Conservation (phyloP, 2,113 vertebrate species). For the Hipposideros armiger region DNA sequence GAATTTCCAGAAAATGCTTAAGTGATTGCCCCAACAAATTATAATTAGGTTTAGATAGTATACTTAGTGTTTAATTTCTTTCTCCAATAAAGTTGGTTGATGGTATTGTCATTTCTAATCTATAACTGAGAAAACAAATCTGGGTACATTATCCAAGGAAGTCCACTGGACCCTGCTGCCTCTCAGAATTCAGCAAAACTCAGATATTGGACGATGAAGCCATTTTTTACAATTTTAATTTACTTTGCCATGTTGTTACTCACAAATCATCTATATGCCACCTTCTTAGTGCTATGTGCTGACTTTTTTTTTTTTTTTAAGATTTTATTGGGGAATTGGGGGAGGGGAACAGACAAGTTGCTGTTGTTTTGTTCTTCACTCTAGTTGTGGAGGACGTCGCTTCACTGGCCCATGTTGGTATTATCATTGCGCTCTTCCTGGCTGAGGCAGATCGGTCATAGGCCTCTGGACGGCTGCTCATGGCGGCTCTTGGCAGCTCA, state of each 20-base stretch:
- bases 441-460: too few species aligned
- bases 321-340: too few species aligned
- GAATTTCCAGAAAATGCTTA: not conserved
- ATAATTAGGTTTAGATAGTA: not conserved
- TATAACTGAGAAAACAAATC: not conserved
- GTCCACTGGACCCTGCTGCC: not conserved
- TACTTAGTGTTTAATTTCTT: slow-evolving; percentile 8
- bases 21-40: not conserved
- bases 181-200: not conserved
- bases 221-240: slow-evolving; percentile 59
- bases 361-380: too few species aligned
- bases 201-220: not conserved
- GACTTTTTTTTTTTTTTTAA: not conserved
- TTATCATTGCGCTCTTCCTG: too few species aligned
- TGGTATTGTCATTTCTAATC: not conserved
- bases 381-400: too few species aligned
- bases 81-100: not conserved
- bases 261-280: slow-evolving; percentile 21
- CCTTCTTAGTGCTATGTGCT: not conserved
- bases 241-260: slow-evolving; percentile 17
- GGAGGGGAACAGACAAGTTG: too few species aligned
- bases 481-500: too few species aligned
- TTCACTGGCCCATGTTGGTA: too few species aligned
- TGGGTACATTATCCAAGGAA: not conserved
- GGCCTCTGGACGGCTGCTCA: too few species aligned